phyloP scores from a whole-genome alignment of 2,888 invertebrate species.

The Ceraclea dissimilis region DNA sequence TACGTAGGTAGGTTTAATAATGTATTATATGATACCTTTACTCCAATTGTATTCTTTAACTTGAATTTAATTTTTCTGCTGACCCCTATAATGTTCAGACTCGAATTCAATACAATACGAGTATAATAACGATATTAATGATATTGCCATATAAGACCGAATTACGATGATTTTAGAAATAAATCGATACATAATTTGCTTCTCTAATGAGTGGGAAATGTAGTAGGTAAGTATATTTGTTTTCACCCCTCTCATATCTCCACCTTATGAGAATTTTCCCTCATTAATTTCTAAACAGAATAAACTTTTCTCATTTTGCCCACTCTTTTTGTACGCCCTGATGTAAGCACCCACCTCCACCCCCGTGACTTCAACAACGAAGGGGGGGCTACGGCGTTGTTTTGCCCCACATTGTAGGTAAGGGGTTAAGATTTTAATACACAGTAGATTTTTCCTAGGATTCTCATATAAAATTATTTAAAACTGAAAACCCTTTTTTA shows the following conservation, averaged over 20 bases:
- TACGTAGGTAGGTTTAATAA: too few species aligned
- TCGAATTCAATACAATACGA: too few species aligned
- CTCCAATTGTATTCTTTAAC: too few species aligned
- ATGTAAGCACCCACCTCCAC: not conserved
- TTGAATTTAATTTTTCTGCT: too few species aligned
- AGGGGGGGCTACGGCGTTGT: not conserved
- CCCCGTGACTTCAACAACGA: not conserved
- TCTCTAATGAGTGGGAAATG: not conserved
- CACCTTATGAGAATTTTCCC: slow-evolving; percentile 21
- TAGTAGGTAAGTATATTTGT: not conserved
- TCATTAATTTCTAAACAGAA: slow-evolving; percentile 25
- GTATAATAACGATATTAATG: too few species aligned
- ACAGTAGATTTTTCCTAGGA: not conserved
- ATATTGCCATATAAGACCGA: too few species aligned
- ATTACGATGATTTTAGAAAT: too few species aligned
- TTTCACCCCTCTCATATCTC: not conserved
- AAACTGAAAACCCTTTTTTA: too few species aligned
- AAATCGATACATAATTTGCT: too few species aligned
- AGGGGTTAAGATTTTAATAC: not conserved
- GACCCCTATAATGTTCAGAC: too few species aligned
- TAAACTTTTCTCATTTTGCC: slow-evolving; percentile 25
- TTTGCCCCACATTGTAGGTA: not conserved
- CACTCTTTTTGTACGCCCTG: slow-evolving; percentile 5
- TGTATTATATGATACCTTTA: too few species aligned
- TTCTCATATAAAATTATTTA: not conserved